Percentiles rank a stretch among this genome's conserved stretches.
These are phyloP conservation scores for Diadumene lineata DNA, from an alignment of 92 coral and sea anemone genomes.

Conservation along the genomic window DNA sequence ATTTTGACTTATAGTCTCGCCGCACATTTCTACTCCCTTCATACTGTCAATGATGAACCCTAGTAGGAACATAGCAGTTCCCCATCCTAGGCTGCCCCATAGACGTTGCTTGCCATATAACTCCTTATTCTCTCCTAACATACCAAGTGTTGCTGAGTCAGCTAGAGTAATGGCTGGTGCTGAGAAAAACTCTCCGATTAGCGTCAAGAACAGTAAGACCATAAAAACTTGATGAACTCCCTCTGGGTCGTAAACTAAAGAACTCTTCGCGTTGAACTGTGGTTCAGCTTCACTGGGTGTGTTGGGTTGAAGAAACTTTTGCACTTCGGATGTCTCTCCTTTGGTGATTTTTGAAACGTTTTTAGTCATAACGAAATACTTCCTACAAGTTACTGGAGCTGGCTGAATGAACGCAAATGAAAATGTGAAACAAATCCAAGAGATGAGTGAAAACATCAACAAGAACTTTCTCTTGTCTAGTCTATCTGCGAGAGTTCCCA, in stretches of 20 bases:
- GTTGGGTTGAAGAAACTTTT: conserved; percentile 86
- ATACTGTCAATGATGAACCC: conserved; percentile 95
- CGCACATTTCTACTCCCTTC: conserved; percentile 95
- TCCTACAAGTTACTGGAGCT: conserved; percentile 97
- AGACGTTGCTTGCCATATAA: conserved; percentile 92
- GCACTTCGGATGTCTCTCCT: conserved; percentile 84
- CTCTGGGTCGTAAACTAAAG: conserved; percentile 91
- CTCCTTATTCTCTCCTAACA: conserved; percentile 95
- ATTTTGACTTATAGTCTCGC: conserved; percentile 94
- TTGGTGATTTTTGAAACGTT: conserved; percentile 90
- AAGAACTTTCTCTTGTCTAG: conserved; percentile 82
- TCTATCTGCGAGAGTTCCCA: conserved; percentile 95
- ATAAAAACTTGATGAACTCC: conserved; percentile 98
- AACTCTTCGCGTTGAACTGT: conserved; percentile 90
- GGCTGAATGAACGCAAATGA: conserved; percentile 97
- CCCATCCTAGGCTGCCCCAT: conserved; percentile 99
- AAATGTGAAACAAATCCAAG: conserved; percentile 95
- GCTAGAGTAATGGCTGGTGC: conserved; percentile 99
- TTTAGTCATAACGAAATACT: conserved; percentile 90
- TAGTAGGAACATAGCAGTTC: conserved; percentile 90
- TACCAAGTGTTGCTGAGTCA: conserved; percentile 94
- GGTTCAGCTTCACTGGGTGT: conserved; percentile 88
- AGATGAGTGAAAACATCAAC: conserved; percentile 79
- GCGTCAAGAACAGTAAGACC: conserved; percentile 86
- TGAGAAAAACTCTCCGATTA: conserved; percentile 95